These are phyloP conservation scores for Agriopis aurantiaria DNA, from an alignment of 2,888 invertebrate species.

Conservation along the genomic window DNA sequence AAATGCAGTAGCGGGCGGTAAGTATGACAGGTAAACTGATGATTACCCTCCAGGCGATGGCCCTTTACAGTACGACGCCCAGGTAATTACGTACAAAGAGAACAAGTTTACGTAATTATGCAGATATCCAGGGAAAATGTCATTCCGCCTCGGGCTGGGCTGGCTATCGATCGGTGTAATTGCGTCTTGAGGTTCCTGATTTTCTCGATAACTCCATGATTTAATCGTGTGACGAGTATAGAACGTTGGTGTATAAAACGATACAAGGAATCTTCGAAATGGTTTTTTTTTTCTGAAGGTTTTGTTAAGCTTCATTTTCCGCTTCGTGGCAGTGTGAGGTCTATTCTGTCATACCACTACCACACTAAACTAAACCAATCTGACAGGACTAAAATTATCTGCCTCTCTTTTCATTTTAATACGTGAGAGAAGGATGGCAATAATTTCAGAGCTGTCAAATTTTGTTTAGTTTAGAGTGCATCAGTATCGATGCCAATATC, in stretches of 20 bases:
- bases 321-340: too few species aligned
- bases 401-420: too few species aligned
- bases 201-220: conserved; percentile 42
- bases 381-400: too few species aligned
- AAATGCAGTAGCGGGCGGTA: conserved; percentile 56
- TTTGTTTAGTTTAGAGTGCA: too few species aligned
- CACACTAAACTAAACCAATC: too few species aligned
- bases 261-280: too few species aligned
- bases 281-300: too few species aligned
- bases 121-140: conserved; percentile 55
- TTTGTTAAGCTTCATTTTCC: too few species aligned
- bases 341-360: too few species aligned
- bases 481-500: too few species aligned
- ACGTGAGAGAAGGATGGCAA: too few species aligned
- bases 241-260: not conserved
- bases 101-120: conserved; percentile 51
- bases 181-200: conserved; percentile 44
- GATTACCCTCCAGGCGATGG: conserved; percentile 59
- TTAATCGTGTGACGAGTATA: conserved; percentile 39
- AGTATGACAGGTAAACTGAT: conserved; percentile 57
- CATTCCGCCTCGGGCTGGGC: conserved; percentile 54
- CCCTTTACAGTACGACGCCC: conserved; percentile 49
- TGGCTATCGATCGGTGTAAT: conserved; percentile 50
- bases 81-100: conserved; percentile 59
- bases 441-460: too few species aligned